Evolutionary conservation across 2,888 invertebrate species (phyloP), one percentile per base, ranked within the genome.

Genomic region (Ophraella communa): DNA sequence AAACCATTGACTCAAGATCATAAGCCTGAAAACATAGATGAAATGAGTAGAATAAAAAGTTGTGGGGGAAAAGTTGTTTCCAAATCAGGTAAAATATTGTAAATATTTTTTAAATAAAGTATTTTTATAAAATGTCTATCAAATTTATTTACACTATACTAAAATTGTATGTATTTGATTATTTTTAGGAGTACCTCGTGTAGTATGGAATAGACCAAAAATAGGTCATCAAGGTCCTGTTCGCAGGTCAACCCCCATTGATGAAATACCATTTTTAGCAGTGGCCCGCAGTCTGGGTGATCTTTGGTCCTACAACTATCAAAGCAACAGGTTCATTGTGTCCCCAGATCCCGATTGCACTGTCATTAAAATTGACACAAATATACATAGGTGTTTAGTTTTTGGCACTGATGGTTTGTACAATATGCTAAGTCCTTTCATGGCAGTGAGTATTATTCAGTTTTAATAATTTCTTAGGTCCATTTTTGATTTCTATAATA

Each of bases 341-440:
- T 96, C 96, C 27, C 98, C 98, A 0, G 95, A 95, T 81, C 98
- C 98, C 0, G 98, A 99, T 84, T 94, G 97, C 10, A 88, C 89
- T 64, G 95, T 96, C 1, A 84, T 94, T 66, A 87, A 89, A 68
- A 91, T 96, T 72, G 92, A 95, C 81, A 88, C 94, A 11, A 86
- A 88, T 55, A 88, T 86, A 70, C 90, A 90, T 79, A 87, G 93
- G 73, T 98, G 97, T 84, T 85, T 98, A 44, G 92, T 98, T 71
- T 92, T 98, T 76, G 98, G 96, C 59, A 96, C 97, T 0, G 98
- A 99, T 82, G 98, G 98, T 0, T 84, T 98, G 33, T 98, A 96
- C 93, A 98, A 99, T 83, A 96, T 98, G 89, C 84, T 98, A 68
- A 89, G 90, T 1, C 88, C 96, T 0, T 89, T 91, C 72, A 89